Base-by-base conservation (phyloP, 1,140 invertebrate genomes). In the Drosophila navojoa region DNA sequence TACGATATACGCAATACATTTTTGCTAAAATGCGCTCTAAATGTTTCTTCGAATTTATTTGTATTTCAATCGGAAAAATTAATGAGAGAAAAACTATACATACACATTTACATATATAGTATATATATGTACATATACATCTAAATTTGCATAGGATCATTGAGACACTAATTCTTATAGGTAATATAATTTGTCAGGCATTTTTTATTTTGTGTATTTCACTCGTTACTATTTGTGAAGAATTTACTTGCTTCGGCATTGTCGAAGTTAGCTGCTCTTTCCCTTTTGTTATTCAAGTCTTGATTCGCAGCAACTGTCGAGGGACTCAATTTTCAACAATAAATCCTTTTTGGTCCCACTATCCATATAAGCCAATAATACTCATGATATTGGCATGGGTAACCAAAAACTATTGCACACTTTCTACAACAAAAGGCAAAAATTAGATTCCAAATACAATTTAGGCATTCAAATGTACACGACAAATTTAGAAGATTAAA, bases 321-420 rank as follows among this genome's bases (percentile, higher is more conserved):
- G 81, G 81, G 81, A 86, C 81, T 86, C 81, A 86, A 86, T 77
- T 80, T 86, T 86, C 81, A 86, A 78, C 81, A 86, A 86, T 86
- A 86, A 86, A 68, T 87, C 82, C 63, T 72, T 69, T 58, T 87
- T 87, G 67, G 82, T 87, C 78, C 82, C 79, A 77, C 58, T 52
- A 15, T 58, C 32, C 50, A 66, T 72, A 45, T n/a, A 44, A 32
- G 10, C 35, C 40, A 57, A 63, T 29, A 61, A 59, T 44, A 32
- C 44, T 64, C 53, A 64, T 59, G n/a, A 47, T 66, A 70, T 64
- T 55, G 68, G 59, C 60, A 32, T 27, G 54, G 59, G 66, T 53
- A 69, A 71, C 40, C 29, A 32, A 52, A 58, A 71, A 27, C 19
- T 52, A 63, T 49, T 77, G 58, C 69, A 85, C 64, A 58, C 62